Evolutionary conservation across 2,113 vertebrate genomes (phyloP).

Genomic region (Gopherus evgoodei): DNA sequence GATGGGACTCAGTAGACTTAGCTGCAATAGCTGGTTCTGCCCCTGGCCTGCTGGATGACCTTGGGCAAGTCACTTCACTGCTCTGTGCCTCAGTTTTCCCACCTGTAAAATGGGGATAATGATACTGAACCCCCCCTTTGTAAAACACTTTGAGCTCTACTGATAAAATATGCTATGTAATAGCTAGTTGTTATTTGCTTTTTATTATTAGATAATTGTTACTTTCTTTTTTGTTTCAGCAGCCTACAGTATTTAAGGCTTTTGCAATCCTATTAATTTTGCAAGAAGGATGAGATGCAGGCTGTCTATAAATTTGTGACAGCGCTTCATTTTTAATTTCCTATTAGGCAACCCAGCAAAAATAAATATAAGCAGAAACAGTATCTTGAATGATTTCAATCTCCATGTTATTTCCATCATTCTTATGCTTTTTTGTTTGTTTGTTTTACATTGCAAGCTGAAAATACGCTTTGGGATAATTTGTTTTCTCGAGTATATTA

Average conservation of each 20-base stretch:
- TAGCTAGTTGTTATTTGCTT: background rate
- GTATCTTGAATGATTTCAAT: background rate
- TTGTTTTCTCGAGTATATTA: constrained; percentile 47
- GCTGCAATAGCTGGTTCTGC: background rate
- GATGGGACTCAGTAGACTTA: background rate
- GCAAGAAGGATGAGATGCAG: background rate
- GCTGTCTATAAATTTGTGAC: background rate
- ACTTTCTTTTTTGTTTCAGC: background rate
- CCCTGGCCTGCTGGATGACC: background rate
- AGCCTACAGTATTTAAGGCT: background rate
- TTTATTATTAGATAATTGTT: background rate
- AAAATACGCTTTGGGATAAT: constrained; percentile 36
- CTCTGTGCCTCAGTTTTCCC: background rate
- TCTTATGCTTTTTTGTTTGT: background rate
- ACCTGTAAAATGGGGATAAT: background rate
- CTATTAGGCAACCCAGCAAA: background rate
- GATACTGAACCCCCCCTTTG: background rate
- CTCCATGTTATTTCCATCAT: background rate
- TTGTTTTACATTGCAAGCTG: constrained; percentile 2
- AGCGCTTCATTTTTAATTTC: background rate
- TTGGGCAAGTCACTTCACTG: background rate
- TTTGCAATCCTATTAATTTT: background rate
- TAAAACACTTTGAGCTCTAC: background rate
- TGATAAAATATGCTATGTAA: background rate
- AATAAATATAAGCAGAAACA: background rate